Evolutionary conservation across 2,888 invertebrate genomes (phyloP).

Genomic region (Brachylomia viminalis): DNA sequence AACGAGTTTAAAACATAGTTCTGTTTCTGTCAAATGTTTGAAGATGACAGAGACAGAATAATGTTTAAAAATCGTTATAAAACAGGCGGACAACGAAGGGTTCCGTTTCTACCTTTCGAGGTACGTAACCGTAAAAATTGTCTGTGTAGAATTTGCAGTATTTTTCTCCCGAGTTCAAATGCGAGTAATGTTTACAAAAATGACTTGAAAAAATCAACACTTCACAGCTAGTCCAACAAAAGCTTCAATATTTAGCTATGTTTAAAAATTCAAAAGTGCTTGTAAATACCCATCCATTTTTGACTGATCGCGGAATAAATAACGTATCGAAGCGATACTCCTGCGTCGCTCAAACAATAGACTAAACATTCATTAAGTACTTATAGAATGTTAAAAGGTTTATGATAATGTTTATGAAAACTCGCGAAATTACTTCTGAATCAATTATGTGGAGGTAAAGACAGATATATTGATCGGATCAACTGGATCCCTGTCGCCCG

Average conservation of each 20-base stretch:
- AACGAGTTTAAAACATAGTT: too few relatives aligned
- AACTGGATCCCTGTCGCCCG: not conserved
- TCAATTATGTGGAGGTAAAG: constrained; percentile 27
- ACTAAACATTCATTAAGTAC: constrained; percentile 77
- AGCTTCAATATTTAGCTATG: constrained; percentile 51
- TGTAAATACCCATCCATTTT: constrained; percentile 54
- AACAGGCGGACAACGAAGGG: too few relatives aligned
- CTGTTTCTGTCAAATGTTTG: too few relatives aligned
- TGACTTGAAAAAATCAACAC: constrained; percentile 22
- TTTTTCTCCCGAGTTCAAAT: not conserved
- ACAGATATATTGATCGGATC: constrained; percentile 18
- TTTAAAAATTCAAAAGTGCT: constrained; percentile 48
- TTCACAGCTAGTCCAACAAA: constrained; percentile 24
- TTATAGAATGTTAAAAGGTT: constrained; percentile 63
- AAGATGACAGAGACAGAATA: too few relatives aligned
- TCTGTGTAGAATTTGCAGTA: not conserved
- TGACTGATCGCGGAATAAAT: constrained; percentile 59
- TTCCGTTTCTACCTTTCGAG: too few relatives aligned
- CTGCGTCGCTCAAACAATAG: constrained; percentile 73
- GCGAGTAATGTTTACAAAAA: constrained; percentile 22
- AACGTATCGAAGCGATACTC: constrained; percentile 53
- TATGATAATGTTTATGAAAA: constrained; percentile 55
- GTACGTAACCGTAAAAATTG: too few relatives aligned
- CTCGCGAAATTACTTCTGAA: constrained; percentile 36
- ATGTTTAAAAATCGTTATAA: too few relatives aligned